phyloP scores from a whole-genome alignment of 30 jellyfish, hydroid and myxozoan species.

The Aurelia aurita region DNA sequence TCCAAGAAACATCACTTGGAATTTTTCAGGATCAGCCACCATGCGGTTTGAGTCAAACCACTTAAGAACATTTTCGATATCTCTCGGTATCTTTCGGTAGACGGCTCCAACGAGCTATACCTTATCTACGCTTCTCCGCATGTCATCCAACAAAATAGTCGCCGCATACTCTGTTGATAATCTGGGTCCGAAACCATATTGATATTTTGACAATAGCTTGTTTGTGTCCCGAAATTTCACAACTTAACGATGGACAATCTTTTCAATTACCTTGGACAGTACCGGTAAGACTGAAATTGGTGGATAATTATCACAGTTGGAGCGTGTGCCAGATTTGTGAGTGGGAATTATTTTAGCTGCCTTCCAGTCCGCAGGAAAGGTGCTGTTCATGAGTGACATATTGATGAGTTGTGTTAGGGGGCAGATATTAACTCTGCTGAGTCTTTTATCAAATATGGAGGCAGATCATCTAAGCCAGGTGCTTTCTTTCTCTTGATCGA shows the following conservation, averaged over 20 bases:
- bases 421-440: constrained; percentile 8
- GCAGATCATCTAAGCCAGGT: not conserved
- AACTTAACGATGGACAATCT: not conserved
- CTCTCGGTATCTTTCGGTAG: too few relatives aligned
- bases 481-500: constrained; percentile 6
- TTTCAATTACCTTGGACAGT: not conserved
- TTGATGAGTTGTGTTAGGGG: constrained; percentile 1
- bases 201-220: not conserved
- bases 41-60: too few relatives aligned
- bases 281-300: constrained; percentile 6
- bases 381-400: not conserved
- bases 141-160: constrained; percentile 25
- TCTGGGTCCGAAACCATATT: constrained; percentile 6
- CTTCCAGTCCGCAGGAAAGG: not conserved
- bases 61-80: too few relatives aligned
- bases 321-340: not conserved
- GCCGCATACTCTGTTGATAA: constrained; percentile 36
- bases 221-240: not conserved
- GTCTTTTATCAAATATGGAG: not conserved
- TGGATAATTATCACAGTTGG: not conserved
- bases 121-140: constrained; percentile 7
- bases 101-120: constrained; percentile 22
- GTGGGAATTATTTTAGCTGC: not conserved
- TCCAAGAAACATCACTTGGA: too few relatives aligned
- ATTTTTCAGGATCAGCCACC: too few relatives aligned